Conservation (phyloP, 2,113 vertebrate genomes). For the Lophochroa leadbeateri region DNA sequence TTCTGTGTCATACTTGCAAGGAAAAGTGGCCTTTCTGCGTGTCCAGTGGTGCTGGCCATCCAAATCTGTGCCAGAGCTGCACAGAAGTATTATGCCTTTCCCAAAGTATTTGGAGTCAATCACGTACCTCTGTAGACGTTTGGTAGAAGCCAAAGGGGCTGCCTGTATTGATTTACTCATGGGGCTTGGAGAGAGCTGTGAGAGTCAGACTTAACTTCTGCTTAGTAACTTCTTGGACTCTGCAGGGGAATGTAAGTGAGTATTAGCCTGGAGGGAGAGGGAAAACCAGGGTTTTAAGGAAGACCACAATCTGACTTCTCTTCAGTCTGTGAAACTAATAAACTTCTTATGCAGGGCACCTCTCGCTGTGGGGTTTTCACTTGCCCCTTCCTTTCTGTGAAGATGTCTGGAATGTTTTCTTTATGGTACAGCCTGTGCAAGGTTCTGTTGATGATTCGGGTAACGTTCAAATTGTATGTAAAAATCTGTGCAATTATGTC, state of each 20-base stretch:
- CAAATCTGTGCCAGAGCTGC: neutral
- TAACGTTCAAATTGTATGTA: neutral
- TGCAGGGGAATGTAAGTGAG: neutral
- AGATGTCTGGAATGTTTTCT: neutral
- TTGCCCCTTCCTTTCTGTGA: neutral
- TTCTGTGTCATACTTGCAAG: neutral
- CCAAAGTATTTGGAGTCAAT: neutral
- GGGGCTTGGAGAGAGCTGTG: neutral
- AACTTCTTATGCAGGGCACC: neutral
- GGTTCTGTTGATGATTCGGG: conserved; percentile 1
- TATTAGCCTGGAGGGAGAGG: conserved; percentile 20
- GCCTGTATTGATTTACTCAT: neutral
- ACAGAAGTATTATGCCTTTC: neutral
- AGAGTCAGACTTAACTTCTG: neutral
- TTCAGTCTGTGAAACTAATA: neutral
- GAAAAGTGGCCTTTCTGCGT: neutral
- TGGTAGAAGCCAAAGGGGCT: conserved; percentile 5
- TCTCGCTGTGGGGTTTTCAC: conserved; percentile 3
- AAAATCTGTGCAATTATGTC: conserved; percentile 43
- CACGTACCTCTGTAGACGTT: neutral
- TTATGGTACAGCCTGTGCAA: neutral
- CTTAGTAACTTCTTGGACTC: conserved; percentile 51
- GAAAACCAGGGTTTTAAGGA: conserved; percentile 13
- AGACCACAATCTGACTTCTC: conserved; percentile 41
- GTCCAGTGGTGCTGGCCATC: neutral